These are phyloP conservation scores for Pangasianodon hypophthalmus DNA, from an alignment of 2,113 vertebrate species.

Conservation along the genomic window DNA sequence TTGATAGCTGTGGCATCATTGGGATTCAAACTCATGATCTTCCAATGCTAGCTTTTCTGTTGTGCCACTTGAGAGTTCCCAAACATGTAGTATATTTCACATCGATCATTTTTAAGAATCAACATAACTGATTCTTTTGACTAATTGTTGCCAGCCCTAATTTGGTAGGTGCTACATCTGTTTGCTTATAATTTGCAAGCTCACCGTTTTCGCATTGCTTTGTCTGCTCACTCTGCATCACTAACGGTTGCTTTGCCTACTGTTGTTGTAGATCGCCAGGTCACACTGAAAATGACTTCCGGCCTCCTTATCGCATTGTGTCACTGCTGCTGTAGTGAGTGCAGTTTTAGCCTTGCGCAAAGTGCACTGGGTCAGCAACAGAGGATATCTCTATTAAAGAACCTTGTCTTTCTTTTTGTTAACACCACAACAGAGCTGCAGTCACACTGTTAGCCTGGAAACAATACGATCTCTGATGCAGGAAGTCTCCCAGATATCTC, in stretches of 20 bases:
- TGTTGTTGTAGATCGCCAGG: neutral
- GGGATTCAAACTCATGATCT: no score
- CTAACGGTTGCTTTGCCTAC: neutral
- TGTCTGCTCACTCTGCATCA: neutral
- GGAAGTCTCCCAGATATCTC: constrained; percentile 35
- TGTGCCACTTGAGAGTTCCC: no score
- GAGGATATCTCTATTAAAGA: neutral
- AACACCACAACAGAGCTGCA: neutral
- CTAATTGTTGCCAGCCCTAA: neutral
- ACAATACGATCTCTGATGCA: constrained; percentile 46
- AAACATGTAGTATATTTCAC: neutral
- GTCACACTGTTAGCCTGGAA: constrained; percentile 45
- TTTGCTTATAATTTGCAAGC: neutral
- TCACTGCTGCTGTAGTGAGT: neutral
- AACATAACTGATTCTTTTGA: no score
- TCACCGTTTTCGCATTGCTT: neutral
- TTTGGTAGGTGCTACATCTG: neutral
- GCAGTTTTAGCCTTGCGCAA: neutral
- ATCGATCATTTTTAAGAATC: neutral
- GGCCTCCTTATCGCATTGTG: neutral
- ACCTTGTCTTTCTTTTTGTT: neutral
- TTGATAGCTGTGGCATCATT: neutral
- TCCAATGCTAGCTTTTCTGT: neutral
- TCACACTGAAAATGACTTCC: neutral
- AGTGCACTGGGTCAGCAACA: neutral